Base-by-base conservation (phyloP, 2,888 invertebrate genomes). In the Philereme transversata region DNA sequence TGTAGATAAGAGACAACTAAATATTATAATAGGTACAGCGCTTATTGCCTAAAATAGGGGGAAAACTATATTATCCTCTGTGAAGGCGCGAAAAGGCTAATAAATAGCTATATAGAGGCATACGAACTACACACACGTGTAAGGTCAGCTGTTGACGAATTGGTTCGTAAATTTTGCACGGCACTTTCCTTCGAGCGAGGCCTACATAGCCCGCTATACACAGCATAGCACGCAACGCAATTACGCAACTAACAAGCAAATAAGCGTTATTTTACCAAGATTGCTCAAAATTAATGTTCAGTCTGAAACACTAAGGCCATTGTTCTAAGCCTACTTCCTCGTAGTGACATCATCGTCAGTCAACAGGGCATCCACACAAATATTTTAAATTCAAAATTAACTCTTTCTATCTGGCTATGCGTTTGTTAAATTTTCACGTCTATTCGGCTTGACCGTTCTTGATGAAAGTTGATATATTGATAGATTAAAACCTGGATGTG, bases 121-220 rank as follows among this genome's bases (percentile, higher is more conserved):
- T 22, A 22, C 69, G 74, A 75, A 78, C 75, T 70, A 74, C 74
- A 75, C 73, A 74, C 65, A 73, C 70, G 66, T 64, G 68, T 74
- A 77, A 83, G 79, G 78, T 82, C 79, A 75, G 48, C 63, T 48
- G 65, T 57, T 75, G 75, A 81, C 62, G 62, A 68, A 79, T 78
- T 63, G 70, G 66, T 51, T 66, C 72, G 77, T 81, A 75, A 73
- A 76, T 76, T 72, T 58, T 50, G 59, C 53, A 56, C 62, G 51
- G 53, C 51, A 58, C 62, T 68, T 69, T 68, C 51, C 51, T 49
- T 59, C 53, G 59, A 52, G 36, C 54, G 51, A 36, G 40, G 51
- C 46, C 22, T 9, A 51, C 51, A 53, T 51, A 34, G 38, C 33
- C 35, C 34, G 9, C 44, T 43, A n/a, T 22, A 51, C 43, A 51